phyloP scores from a whole-genome alignment of 2,888 invertebrate species.

The Drosophila ezoana region DNA sequence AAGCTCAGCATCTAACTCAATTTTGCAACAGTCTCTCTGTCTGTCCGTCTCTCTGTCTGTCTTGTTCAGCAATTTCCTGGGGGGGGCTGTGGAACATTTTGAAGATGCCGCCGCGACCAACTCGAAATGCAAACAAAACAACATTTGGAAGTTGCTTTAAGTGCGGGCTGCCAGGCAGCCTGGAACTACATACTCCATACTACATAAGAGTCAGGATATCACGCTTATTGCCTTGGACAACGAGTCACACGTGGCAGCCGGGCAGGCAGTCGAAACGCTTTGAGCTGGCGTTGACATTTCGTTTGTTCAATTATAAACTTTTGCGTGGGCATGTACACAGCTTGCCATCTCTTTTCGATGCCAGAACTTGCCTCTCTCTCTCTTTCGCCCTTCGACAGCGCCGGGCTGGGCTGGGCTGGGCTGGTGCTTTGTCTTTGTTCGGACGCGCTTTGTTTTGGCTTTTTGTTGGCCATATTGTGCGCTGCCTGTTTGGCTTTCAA shows the following conservation, averaged over 20 bases:
- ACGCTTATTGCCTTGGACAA: constrained; percentile 51
- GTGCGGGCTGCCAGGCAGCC: neutral
- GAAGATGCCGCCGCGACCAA: constrained; percentile 46
- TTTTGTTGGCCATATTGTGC: constrained; percentile 56
- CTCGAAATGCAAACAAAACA: constrained; percentile 63
- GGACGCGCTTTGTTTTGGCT: constrained; percentile 65
- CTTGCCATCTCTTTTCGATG: neutral
- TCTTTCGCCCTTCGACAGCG: constrained; percentile 2
- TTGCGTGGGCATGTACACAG: constrained; percentile 52
- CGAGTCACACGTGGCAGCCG: constrained; percentile 45
- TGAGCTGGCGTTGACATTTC: constrained; percentile 77
- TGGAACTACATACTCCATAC: constrained; percentile 16
- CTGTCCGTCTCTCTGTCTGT: constrained; percentile 69
- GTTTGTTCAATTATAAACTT: constrained; percentile 80
- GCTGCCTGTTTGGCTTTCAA: constrained; percentile 74
- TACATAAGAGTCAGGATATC: constrained; percentile 22
- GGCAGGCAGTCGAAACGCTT: constrained; percentile 43
- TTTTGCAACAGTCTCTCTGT: constrained; percentile 70
- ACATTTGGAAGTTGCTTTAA: constrained; percentile 43
- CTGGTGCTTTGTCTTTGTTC: constrained; percentile 54
- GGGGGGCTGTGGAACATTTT: constrained; percentile 45
- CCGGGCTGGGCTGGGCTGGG: too few species aligned
- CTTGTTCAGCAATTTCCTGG: constrained; percentile 57
- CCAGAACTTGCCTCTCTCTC: neutral
- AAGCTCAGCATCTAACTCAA: constrained; percentile 73